Evolutionary conservation across 2,888 invertebrate genomes (phyloP), one percentile per base, ranked within the genome.

Genomic region (Amblyteles armatorius): DNA sequence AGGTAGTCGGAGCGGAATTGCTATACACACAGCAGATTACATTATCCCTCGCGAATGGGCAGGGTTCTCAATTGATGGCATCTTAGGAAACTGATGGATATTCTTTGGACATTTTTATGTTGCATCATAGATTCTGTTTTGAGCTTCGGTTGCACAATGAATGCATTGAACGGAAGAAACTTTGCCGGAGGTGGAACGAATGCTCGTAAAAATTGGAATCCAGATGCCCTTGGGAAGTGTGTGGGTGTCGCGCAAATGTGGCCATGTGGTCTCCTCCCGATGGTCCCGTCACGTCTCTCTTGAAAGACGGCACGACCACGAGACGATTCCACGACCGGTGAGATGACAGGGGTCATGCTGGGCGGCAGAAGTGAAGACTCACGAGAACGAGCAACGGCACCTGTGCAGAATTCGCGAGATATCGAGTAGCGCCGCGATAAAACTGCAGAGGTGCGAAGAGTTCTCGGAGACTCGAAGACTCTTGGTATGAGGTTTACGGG

Each of bases 261-360:
- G 74, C 78, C 81, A 82, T 84, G 73, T 82, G 81, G 73, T 71
- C 57, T 16, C 48, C 48, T 69, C 19, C 36, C 26, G 19, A 36
- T 72, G 72, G 72, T 77, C 72, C 50, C 71, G 76, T 76, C 71
- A n/a, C 74, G 71, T 65, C 60, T 44, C 76, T 67, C 55, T 52
- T 44, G 65, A 48, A 44, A 16, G 29, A 50, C 16, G 44, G 33
- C 19, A 78, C 57, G 13, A 19, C 63, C 60, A 48, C 7, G 19
- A 65, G 22, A 40, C 40, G 40, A 40, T 11, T 40, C 40, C 29
- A 78, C 57, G 13, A 19, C 50, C 60, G 29, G 29, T 6, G 63
- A 9, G 65, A 26, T 60, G 52, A 16, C 50, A 22, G 33, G 33
- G 33, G 33, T 9, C 55, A 26, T n/a, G 63, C 50, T 22, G 33